phyloP scores from a whole-genome alignment of 2,888 invertebrate genomes.

The Polyommatus icarus region DNA sequence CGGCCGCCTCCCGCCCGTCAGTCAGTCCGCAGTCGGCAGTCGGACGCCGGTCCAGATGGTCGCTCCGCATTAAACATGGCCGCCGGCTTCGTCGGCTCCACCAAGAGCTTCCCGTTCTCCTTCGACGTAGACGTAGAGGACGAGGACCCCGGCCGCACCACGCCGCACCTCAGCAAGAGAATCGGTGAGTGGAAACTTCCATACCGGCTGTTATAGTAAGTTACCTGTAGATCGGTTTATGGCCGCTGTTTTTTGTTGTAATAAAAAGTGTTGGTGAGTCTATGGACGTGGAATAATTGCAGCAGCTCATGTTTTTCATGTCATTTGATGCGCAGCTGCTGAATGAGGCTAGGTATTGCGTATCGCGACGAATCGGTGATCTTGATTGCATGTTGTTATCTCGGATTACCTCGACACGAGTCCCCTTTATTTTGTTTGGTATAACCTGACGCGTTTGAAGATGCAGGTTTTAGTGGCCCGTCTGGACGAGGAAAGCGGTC shows the following conservation, averaged over 20 bases:
- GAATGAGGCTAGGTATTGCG: neutral
- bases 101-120: constrained; percentile 74
- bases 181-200: constrained; percentile 57
- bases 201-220: neutral
- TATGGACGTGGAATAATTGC: neutral
- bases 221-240: constrained; percentile 2
- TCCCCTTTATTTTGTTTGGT: constrained; percentile 9
- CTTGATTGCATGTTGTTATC: constrained; percentile 11
- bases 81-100: constrained; percentile 71
- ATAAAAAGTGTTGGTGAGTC: neutral
- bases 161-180: constrained; percentile 63
- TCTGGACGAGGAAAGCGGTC: neutral
- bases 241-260: neutral
- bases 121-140: constrained; percentile 74
- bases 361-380: neutral
- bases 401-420: neutral
- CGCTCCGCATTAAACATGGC: constrained; percentile 53
- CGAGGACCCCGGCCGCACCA: constrained; percentile 55
- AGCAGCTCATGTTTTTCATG: neutral
- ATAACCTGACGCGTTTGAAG: neutral
- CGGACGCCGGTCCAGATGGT: constrained; percentile 25
- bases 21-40: constrained; percentile 27
- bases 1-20: neutral
- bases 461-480: neutral
- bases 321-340: neutral